These are phyloP conservation scores for Solea solea DNA, from an alignment of 2,113 vertebrate species.

Conservation along the genomic window DNA sequence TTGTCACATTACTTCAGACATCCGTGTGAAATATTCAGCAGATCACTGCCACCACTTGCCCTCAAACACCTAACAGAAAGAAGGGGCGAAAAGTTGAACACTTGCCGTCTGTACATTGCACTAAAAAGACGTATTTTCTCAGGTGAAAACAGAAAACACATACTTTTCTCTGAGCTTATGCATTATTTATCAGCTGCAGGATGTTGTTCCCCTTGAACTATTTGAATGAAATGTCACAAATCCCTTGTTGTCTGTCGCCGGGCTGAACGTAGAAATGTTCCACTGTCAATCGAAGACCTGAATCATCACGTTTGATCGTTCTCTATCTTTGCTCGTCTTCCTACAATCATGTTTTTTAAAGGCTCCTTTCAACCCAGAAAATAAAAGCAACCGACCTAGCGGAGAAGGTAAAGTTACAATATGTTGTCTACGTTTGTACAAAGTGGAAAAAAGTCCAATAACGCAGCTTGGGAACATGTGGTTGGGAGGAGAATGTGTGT, in stretches of 20 bases:
- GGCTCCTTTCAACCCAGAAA: neutral
- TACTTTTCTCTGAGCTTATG: neutral
- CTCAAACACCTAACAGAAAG: conserved; percentile 40
- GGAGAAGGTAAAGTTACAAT: conserved; percentile 3
- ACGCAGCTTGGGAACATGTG: conserved; percentile 21
- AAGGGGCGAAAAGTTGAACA: neutral
- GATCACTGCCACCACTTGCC: conserved; percentile 60
- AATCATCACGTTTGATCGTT: conserved; percentile 1
- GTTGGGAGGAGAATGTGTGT: conserved; percentile 19
- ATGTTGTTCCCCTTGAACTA: neutral
- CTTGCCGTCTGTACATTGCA: neutral
- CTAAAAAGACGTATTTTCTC: neutral
- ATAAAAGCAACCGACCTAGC: neutral
- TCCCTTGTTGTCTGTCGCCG: neutral
- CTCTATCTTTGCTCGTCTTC: neutral
- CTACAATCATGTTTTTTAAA: neutral
- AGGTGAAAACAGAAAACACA: neutral
- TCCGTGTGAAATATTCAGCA: conserved; percentile 66
- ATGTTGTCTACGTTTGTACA: neutral
- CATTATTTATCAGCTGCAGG: conserved; percentile 17
- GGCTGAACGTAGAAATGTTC: neutral
- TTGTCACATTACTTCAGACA: conserved; percentile 33
- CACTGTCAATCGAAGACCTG: neutral
- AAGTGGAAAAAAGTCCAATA: conserved; percentile 21
- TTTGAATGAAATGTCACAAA: conserved; percentile 15